Conservation (phyloP, 2,797 vertebrate species). For the Aldrovandia affinis region DNA sequence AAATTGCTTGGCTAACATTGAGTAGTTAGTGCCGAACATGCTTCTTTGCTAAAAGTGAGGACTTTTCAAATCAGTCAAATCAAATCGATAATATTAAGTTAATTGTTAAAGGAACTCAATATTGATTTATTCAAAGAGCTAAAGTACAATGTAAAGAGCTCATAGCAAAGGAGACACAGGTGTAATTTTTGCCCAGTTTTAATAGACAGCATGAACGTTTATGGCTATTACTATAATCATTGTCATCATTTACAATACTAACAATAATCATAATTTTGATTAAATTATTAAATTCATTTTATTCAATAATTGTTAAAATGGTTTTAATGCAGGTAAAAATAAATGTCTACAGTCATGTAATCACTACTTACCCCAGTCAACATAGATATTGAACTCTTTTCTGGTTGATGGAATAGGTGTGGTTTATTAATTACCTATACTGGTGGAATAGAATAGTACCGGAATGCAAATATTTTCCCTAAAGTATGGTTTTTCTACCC, state of each 20-base stretch:
- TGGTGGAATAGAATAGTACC: neutral
- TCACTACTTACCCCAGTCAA: neutral
- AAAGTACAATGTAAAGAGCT: neutral
- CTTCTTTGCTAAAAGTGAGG: neutral
- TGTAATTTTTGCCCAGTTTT: neutral
- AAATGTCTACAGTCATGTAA: no score
- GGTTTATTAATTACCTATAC: neutral
- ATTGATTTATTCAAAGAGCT: neutral
- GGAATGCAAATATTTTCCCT: neutral
- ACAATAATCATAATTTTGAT: neutral
- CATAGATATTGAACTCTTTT: neutral
- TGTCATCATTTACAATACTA: neutral
- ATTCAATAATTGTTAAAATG: neutral
- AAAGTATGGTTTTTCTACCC: neutral
- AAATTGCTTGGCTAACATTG: neutral
- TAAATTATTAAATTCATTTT: neutral
- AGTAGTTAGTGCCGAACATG: neutral
- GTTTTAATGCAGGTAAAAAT: neutral
- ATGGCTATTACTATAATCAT: neutral
- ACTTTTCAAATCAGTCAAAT: no score
- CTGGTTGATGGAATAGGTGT: neutral
- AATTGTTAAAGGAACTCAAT: neutral
- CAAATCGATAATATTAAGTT: no score
- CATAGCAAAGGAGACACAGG: neutral
- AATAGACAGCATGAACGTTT: no score